Evolutionary conservation across 2,113 vertebrate species (phyloP).

Genomic region (Pogona vitticeps): DNA sequence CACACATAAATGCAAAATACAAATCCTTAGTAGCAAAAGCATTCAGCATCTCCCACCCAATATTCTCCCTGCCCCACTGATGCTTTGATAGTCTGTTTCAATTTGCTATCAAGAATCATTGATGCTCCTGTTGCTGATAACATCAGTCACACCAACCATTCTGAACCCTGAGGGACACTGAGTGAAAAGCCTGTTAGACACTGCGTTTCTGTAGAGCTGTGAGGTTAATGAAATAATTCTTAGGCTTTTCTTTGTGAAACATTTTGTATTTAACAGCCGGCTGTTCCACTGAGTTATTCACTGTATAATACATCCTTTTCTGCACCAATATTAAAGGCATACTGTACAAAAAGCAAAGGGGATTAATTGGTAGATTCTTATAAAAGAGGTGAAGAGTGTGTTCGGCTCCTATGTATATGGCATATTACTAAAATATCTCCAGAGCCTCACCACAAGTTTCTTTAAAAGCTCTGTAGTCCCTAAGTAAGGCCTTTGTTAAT

Average conservation of each 20-base stretch:
- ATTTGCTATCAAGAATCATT: not conserved
- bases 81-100: slow-evolving; percentile 35
- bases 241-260: slow-evolving; percentile 62
- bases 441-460: slow-evolving; percentile 59
- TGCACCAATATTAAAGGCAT: slow-evolving; percentile 67
- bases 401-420: slow-evolving; percentile 3
- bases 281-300: slow-evolving; percentile 57
- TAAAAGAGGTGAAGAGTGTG: slow-evolving; percentile 50
- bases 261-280: slow-evolving; percentile 62
- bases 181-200: slow-evolving; percentile 48
- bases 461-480: slow-evolving; percentile 44
- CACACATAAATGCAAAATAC: not conserved
- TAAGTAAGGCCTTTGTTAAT: slow-evolving; percentile 71
- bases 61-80: slow-evolving; percentile 2
- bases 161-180: slow-evolving; percentile 28
- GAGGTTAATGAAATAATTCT: slow-evolving; percentile 48
- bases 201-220: slow-evolving; percentile 51
- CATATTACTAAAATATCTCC: slow-evolving; percentile 62
- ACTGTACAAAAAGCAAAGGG: slow-evolving; percentile 47
- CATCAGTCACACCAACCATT: slow-evolving; percentile 43
- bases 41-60: not conserved
- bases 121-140: slow-evolving; percentile 54
- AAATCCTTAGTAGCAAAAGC: slow-evolving; percentile 1
- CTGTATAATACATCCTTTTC: slow-evolving; percentile 61
- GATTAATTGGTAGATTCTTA: slow-evolving; percentile 61